Conservation (phyloP, 2,113 vertebrate species). For the human (Homo sapiens) region GRCh38 chr19:43734501-43735000, state of each 20-base stretch:
- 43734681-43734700: not conserved
- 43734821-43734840: rapidly evolving
- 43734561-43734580: not conserved
- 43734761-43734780: not conserved
- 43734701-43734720: not conserved
- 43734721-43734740: not conserved
- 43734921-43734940: rapidly evolving
- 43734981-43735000: rapidly evolving
- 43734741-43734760: not conserved
- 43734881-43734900: not conserved
- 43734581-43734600: not conserved
- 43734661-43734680: not conserved
- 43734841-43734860: not conserved
- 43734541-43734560: not conserved
- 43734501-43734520: not conserved
- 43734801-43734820: not conserved
- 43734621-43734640: not conserved
- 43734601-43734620: not conserved
- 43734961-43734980: rapidly evolving
- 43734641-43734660: not conserved
- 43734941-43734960: not conserved
- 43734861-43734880: not conserved
- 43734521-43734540: rapidly evolving
- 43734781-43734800: rapidly evolving
- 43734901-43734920: not conserved